Base-by-base conservation (phyloP, 2,113 vertebrate species). In the Dicentrarchus labrax region DNA sequence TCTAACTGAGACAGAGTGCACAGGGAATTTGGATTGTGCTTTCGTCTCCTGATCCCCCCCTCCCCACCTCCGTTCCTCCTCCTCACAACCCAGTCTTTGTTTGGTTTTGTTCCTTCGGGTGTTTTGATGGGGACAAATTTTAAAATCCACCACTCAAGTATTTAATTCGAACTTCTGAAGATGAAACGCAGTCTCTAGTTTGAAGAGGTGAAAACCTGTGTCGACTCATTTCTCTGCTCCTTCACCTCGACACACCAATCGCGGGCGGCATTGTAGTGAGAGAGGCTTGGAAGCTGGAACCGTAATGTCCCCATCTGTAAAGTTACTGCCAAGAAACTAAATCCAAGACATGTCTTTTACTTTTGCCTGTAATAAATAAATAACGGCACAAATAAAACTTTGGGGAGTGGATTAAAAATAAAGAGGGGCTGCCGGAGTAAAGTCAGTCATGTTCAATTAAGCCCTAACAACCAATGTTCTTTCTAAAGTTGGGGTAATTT, bases 381-480 rank as follows among this genome's bases (percentile, higher is more conserved):
- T 94, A 86, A 94, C 60, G 43, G 81, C 86, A 92, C 89, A 94
- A 95, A 94, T 94, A 93, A 88, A 95, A 93, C 87, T 91, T 92
- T 83, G 85, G 64, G 84, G 81, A 91, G 84, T 71, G 86, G 81
- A 94, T 92, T 91, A 90, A 93, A 94, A 88, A 80, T 87, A 78
- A 87, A 93, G 86, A 85, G 59, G 41, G 61, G 75, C 87, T 83
- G 85, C 68, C 39, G 82, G 85, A 93, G 91, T 73, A 81, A 90
- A 91, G 88, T 76, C 85, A 93, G 91, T 92, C 92, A 88, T 79
- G 82, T 93, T 95, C 92, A 95, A 94, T 96, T 95, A 95, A 83
- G 82, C 50, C 82, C 86, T 87, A 92, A 93, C 94, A 92, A 95
- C 89, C 88, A 81, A 87, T 88, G 90, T 90, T 93, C 76, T 83